Conservation (phyloP, 2,888 invertebrate genomes). For the Andrena haemorrhoa region DNA sequence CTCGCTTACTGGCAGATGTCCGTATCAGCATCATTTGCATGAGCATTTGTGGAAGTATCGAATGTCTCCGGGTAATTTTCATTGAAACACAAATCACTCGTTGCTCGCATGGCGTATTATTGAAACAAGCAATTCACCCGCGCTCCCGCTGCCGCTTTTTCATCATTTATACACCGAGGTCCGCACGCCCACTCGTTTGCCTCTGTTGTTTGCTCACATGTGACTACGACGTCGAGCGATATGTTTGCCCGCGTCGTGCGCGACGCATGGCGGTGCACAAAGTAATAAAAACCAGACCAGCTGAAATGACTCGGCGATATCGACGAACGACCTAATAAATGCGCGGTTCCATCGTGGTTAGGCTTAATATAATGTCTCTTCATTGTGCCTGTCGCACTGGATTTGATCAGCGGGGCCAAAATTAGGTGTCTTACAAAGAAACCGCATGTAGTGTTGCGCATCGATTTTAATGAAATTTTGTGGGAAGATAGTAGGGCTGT, state of each 20-base stretch:
- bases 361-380: background rate
- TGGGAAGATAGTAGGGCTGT: too few species aligned
- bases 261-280: background rate
- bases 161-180: slow-evolving; percentile 43
- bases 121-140: slow-evolving; percentile 62
- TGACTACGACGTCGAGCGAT: slow-evolving; percentile 54
- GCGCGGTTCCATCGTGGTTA: background rate
- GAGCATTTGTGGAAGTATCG: slow-evolving; percentile 56
- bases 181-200: slow-evolving; percentile 64
- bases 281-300: slow-evolving; percentile 15
- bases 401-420: too few species aligned
- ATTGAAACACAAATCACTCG: slow-evolving; percentile 64
- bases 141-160: slow-evolving; percentile 12
- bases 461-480: too few species aligned
- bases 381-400: too few species aligned
- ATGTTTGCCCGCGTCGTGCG: slow-evolving; percentile 27
- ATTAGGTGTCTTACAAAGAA: too few species aligned
- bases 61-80: slow-evolving; percentile 61
- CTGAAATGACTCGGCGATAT: background rate
- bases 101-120: slow-evolving; percentile 64
- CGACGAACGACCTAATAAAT: slow-evolving; percentile 9
- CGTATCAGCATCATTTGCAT: slow-evolving; percentile 45
- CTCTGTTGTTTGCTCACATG: slow-evolving; percentile 74
- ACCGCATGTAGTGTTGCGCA: too few species aligned
- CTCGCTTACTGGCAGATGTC: slow-evolving; percentile 54